Evolutionary conservation across 2,888 invertebrate species (phyloP).

Genomic region (Rhopalosiphum nymphaeae): DNA sequence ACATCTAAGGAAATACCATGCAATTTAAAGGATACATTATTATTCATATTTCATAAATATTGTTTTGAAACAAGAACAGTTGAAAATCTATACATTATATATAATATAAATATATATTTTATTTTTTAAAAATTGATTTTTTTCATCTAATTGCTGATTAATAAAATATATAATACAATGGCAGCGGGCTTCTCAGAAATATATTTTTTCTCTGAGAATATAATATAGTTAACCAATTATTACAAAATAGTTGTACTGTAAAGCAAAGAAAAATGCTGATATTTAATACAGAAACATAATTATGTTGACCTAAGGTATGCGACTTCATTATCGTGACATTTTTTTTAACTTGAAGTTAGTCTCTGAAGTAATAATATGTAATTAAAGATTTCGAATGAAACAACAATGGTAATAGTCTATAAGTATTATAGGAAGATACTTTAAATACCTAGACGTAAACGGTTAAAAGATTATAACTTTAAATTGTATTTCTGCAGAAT

Average conservation of each 20-base stretch:
- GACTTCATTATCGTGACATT: slow-evolving; percentile 25
- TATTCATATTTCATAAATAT: background rate
- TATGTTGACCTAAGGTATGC: slow-evolving; percentile 19
- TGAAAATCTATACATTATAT: background rate
- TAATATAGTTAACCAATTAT: slow-evolving; percentile 4
- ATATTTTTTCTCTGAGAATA: background rate
- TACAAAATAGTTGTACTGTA: slow-evolving; percentile 29
- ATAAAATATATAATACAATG: background rate
- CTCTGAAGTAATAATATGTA: background rate
- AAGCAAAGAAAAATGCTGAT: slow-evolving; percentile 26
- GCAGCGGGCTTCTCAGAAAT: background rate
- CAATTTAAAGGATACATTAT: background rate
- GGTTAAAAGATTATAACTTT: background rate
- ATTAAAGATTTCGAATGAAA: slow-evolving; percentile 17
- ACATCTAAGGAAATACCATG: background rate
- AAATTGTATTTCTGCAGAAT: background rate
- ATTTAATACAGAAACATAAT: background rate
- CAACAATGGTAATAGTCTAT: background rate
- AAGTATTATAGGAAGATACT: background rate
- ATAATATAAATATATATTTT: background rate
- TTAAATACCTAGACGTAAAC: background rate
- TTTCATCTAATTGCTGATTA: background rate
- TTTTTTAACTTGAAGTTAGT: slow-evolving; percentile 27
- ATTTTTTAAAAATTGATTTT: background rate
- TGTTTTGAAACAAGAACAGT: slow-evolving; percentile 13